Conservation (phyloP, 2,797 vertebrate genomes). For the Microchirus variegatus region DNA sequence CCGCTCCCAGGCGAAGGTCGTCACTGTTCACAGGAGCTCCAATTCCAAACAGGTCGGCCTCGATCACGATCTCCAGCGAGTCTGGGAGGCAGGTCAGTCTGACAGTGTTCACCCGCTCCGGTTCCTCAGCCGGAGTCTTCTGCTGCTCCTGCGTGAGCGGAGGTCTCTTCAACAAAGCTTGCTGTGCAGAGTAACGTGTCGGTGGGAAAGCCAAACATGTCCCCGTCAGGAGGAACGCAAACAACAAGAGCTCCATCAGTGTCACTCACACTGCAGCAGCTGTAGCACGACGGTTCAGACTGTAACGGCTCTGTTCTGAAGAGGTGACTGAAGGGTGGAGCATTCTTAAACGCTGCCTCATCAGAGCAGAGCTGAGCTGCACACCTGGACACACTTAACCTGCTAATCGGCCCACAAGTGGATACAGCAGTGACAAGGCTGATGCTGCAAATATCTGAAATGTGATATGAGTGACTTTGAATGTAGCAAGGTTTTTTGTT, state of each 20-base stretch:
- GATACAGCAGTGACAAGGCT: not conserved
- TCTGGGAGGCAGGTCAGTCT: conserved; percentile 66
- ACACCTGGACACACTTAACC: conserved; percentile 15
- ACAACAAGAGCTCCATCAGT: conserved; percentile 32
- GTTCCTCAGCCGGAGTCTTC: not conserved
- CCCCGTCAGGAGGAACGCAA: conserved; percentile 29
- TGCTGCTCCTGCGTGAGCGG: not conserved
- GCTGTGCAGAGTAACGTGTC: rapidly evolving
- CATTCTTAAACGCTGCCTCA: not conserved
- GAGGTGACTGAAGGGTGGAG: rapidly evolving
- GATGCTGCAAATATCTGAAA: too few relatives aligned
- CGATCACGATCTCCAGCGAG: conserved; percentile 66
- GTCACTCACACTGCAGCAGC: not conserved
- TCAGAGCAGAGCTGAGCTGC: not conserved
- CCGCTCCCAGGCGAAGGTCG: conserved; percentile 71
- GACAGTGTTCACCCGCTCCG: conserved; percentile 58
- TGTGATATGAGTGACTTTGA: too few relatives aligned
- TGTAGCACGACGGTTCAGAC: not conserved
- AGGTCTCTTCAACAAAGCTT: not conserved
- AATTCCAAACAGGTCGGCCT: conserved; percentile 73
- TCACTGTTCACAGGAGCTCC: conserved; percentile 55
- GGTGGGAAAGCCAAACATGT: conserved; percentile 24
- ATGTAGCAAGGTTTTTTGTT: too few relatives aligned
- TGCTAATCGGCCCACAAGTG: conserved; percentile 14
- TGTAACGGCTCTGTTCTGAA: conserved; percentile 8